These are phyloP conservation scores for Oedothorax gibbosus DNA, from an alignment of 1,140 invertebrate species.

Conservation along the genomic window DNA sequence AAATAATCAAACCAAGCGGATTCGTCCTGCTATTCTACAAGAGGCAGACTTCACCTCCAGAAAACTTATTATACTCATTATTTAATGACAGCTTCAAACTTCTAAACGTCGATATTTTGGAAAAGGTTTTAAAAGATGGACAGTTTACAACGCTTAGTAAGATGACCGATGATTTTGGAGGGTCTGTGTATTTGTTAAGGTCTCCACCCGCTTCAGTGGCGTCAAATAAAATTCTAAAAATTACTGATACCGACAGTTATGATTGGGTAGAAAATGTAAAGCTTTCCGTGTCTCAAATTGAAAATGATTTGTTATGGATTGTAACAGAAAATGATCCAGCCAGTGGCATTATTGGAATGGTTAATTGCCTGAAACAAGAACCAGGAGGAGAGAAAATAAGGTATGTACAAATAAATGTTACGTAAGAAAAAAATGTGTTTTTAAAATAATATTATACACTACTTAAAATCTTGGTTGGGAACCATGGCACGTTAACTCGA, in stretches of 20 bases:
- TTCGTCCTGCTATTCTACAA: slow-evolving; percentile 35
- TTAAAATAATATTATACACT: too few relatives aligned
- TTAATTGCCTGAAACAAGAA: slow-evolving; percentile 89
- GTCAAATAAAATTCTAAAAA: slow-evolving; percentile 66
- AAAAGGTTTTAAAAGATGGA: not conserved
- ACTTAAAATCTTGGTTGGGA: too few relatives aligned
- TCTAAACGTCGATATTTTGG: not conserved
- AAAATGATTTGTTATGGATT: slow-evolving; percentile 61
- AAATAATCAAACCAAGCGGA: not conserved
- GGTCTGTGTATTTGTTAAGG: slow-evolving; percentile 5
- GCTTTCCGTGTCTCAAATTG: slow-evolving; percentile 43
- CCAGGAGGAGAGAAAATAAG: slow-evolving; percentile 81
- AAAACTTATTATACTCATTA: slow-evolving; percentile 9
- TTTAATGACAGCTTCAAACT: not conserved
- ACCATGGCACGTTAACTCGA: too few relatives aligned
- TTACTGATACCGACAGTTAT: slow-evolving; percentile 40
- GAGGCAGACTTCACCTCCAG: not conserved
- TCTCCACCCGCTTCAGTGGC: slow-evolving; percentile 85
- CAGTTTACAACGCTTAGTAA: slow-evolving; percentile 29
- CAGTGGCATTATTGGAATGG: slow-evolving; percentile 84
- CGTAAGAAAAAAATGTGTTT: too few relatives aligned
- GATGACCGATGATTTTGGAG: not conserved
- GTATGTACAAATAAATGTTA: slow-evolving; percentile 35
- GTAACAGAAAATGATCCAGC: slow-evolving; percentile 66
- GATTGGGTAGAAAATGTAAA: slow-evolving; percentile 63